Percentiles rank a stretch among this genome's conserved stretches.
Conservation (phyloP, 2,797 vertebrate genomes). For the Buphagus erythrorhynchus region DNA sequence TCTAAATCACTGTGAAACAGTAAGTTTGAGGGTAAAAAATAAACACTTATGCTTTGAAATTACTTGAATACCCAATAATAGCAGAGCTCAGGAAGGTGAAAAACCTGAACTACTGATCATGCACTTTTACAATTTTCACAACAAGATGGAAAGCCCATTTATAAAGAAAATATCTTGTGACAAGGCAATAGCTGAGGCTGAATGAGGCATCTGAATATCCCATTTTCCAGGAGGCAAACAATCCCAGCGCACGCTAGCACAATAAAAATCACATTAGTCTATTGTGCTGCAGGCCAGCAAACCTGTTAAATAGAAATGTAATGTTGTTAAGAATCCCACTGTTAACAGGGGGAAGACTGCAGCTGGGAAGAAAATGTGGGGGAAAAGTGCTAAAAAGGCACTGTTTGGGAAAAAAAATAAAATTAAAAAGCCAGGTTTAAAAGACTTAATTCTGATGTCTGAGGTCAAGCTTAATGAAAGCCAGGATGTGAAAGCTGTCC, state of each 20-base stretch:
- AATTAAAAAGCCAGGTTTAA: neutral
- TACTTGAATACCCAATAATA: neutral
- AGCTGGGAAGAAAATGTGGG: neutral
- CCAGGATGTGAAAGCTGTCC: neutral
- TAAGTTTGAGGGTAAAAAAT: neutral
- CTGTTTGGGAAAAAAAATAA: neutral
- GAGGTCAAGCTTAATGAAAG: neutral
- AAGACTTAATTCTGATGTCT: neutral
- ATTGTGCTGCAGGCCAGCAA: constrained; percentile 26
- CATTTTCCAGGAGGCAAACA: constrained; percentile 39
- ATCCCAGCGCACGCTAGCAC: neutral
- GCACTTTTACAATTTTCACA: neutral
- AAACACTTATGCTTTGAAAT: neutral
- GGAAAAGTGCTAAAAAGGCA: neutral
- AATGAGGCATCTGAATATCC: constrained; percentile 38
- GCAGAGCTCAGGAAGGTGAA: neutral
- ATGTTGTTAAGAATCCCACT: neutral
- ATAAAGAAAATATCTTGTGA: constrained; percentile 15
- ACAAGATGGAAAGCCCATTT: constrained; percentile 27
- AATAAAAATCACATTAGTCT: constrained; percentile 42
- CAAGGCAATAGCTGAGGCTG: neutral
- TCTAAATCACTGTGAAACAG: neutral
- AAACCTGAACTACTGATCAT: neutral
- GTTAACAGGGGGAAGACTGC: neutral
- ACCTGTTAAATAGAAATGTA: constrained; percentile 12